Percentiles rank a stretch among this genome's conserved stretches.
Evolutionary conservation across 2,888 invertebrate species (phyloP).

Genomic region (Tinea pellionella): DNA sequence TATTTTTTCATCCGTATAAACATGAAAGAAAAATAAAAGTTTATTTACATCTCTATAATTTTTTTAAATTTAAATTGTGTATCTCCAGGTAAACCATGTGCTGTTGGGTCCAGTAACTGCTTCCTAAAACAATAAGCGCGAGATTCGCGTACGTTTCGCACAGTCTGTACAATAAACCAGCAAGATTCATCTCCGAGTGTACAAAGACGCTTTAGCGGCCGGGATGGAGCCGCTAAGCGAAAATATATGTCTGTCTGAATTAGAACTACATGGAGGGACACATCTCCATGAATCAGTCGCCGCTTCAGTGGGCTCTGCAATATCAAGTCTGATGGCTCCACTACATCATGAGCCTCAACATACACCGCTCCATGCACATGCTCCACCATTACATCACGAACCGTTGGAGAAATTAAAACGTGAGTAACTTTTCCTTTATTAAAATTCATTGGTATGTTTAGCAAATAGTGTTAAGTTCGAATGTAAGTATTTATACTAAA

Average conservation of each 20-base stretch:
- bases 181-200: constrained; percentile 69
- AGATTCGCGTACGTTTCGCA: neutral
- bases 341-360: constrained; percentile 69
- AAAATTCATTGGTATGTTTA: no score
- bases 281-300: constrained; percentile 66
- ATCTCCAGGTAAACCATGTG: neutral
- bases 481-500: no score
- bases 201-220: constrained; percentile 73
- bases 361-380: constrained; percentile 68
- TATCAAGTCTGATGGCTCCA: constrained; percentile 67
- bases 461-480: no score
- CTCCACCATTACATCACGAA: constrained; percentile 75
- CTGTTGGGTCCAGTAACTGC: neutral
- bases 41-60: no score
- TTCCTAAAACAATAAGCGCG: neutral
- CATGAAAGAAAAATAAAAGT: no score
- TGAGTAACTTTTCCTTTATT: constrained; percentile 55
- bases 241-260: constrained; percentile 79
- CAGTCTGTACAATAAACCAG: constrained; percentile 27
- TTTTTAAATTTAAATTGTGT: neutral
- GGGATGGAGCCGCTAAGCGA: constrained; percentile 77
- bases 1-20: neutral
- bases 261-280: constrained; percentile 63
- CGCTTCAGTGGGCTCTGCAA: constrained; percentile 64
- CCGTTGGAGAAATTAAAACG: constrained; percentile 83